phyloP scores from a whole-genome alignment of 2,888 invertebrate genomes.

The Globia sparganii region DNA sequence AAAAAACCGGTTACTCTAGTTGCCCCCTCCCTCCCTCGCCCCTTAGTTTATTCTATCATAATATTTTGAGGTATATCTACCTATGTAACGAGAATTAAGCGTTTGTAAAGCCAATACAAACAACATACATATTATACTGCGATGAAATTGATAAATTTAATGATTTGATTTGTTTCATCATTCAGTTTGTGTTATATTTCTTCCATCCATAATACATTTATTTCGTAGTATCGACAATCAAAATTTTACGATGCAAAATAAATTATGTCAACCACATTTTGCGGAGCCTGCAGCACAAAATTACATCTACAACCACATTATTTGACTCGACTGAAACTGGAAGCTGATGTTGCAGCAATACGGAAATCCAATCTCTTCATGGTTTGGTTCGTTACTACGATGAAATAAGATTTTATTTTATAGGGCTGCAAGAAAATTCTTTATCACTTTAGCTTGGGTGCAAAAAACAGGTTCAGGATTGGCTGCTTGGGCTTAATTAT shows the following conservation, averaged over 20 bases:
- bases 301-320: constrained; percentile 16
- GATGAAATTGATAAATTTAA: too few species aligned
- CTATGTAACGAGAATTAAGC: too few species aligned
- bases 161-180: too few species aligned
- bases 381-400: constrained; percentile 35
- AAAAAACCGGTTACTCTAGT: not conserved
- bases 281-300: constrained; percentile 19
- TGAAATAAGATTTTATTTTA: constrained; percentile 40
- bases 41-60: not conserved
- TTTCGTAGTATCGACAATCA: not conserved
- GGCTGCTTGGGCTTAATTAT: too few species aligned
- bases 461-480: too few species aligned
- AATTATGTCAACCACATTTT: not conserved
- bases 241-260: not conserved
- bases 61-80: too few species aligned
- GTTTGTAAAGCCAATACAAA: too few species aligned
- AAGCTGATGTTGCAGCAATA: constrained; percentile 15
- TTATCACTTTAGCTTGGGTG: too few species aligned
- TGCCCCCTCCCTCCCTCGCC: not conserved
- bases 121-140: too few species aligned
- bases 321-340: constrained; percentile 1
- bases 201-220: not conserved
- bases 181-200: not conserved
- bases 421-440: not conserved
- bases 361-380: constrained; percentile 35